phyloP scores from a whole-genome alignment of 2,888 invertebrate genomes.

The Plusia festucae region DNA sequence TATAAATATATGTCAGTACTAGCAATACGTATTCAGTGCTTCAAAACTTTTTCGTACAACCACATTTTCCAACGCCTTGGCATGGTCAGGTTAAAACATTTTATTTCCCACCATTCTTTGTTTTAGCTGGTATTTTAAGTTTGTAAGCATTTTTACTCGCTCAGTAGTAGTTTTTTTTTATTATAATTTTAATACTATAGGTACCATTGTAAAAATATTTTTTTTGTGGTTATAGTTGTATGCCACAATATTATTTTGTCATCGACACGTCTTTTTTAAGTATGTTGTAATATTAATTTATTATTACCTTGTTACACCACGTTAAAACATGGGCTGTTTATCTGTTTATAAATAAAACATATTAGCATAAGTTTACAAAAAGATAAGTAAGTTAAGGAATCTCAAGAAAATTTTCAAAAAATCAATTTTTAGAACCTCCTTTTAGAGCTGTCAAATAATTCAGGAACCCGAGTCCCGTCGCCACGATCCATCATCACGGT shows the following conservation, averaged over 20 bases:
- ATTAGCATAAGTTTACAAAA: too few species aligned
- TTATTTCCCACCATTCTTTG: conserved; percentile 48
- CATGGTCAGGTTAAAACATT: conserved; percentile 46
- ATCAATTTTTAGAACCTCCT: conserved; percentile 13
- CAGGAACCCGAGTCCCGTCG: conserved; percentile 10
- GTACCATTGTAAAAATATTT: too few species aligned
- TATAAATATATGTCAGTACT: neutral
- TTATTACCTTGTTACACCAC: too few species aligned
- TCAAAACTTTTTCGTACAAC: conserved; percentile 41
- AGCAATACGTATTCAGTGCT: neutral
- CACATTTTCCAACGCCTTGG: conserved; percentile 52
- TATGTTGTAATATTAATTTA: too few species aligned
- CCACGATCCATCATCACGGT: conserved; percentile 31
- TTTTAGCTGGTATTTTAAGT: conserved; percentile 49
- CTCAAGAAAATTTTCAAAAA: neutral
- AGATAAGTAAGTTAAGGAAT: too few species aligned
- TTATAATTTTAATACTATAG: too few species aligned
- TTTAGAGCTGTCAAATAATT: conserved; percentile 41
- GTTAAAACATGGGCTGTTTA: too few species aligned
- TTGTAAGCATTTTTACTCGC: conserved; percentile 22
- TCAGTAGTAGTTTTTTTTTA: too few species aligned
- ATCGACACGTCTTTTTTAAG: too few species aligned
- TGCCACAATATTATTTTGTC: too few species aligned
- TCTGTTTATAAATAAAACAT: too few species aligned
- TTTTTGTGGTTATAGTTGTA: too few species aligned